Base-by-base conservation (phyloP, 2,797 vertebrate genomes). In the Cetoscarus ocellatus region DNA sequence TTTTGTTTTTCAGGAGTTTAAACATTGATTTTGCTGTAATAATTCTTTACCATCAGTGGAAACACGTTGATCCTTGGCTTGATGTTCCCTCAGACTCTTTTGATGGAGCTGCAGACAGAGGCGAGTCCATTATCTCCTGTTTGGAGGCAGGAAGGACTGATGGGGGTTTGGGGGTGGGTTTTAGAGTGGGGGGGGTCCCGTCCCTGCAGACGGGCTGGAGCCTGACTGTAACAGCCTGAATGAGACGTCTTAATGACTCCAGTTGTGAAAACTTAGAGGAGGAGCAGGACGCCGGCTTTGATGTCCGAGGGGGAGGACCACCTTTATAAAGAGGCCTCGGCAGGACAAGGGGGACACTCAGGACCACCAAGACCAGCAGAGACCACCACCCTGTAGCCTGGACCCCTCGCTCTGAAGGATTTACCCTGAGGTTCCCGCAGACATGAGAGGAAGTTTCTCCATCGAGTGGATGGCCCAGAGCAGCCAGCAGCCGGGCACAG, bases 381-480 rank as follows among this genome's bases (percentile, higher is more conserved):
- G 39, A 69, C 18, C 61, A 38, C 35, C 27, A 27, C 27, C 27
- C 35, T 58, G 27, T 57, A n/a, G 13, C 5, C 34, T 18, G 61
- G 53, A 67, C 62, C 8, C 5, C 38, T 13, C 34, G 10, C 39
- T 3, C 6, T 0, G 8, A 13, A 61, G 75, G 64, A 59, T 40
- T 48, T 70, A 66, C 60, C 45, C 5, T 13, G 7, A 10, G 8
- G 53, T 13, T 27, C 48, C 10, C 35, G 11, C 48, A 59, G 77
- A 43, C 79, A 95, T 95, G 95, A 93, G 88, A 42, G 87, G 90
- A 68, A 83, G 79, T 12, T 95, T 94, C 53, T 95, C 94, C 1
- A 93, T 95, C 2, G 94, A 95, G 72, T 95, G 95, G 95, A 92
- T 95, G 79, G 92, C 95, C 3, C 93, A 95, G 77, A 95, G 95